Percentiles rank a stretch among this genome's conserved stretches.
phyloP scores from a whole-genome alignment of 1,140 invertebrate genomes.

The Apolygus lucorum region DNA sequence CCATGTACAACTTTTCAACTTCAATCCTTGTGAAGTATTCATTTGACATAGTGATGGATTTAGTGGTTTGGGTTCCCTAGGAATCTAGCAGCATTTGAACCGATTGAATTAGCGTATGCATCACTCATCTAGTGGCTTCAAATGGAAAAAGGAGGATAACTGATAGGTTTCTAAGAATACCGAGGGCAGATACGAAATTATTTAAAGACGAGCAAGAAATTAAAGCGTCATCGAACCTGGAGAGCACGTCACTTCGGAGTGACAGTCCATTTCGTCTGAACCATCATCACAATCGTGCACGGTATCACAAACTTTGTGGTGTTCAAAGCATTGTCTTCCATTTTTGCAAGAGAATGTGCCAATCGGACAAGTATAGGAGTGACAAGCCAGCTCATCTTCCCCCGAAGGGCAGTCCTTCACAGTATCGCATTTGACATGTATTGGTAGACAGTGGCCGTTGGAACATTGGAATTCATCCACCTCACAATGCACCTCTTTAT shows the following conservation, averaged over 20 bases:
- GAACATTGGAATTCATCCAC: conserved; percentile 33
- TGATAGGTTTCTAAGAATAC: too few species aligned
- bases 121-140: too few species aligned
- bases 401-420: conserved; percentile 49
- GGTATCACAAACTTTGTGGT: conserved; percentile 29
- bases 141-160: too few species aligned
- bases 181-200: too few species aligned
- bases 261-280: conserved; percentile 34
- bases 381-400: conserved; percentile 49
- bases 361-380: conserved; percentile 38
- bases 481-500: conserved; percentile 29
- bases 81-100: too few species aligned
- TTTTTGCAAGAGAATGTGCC: conserved; percentile 51
- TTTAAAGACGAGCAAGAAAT: too few species aligned
- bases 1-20: too few species aligned
- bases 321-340: conserved; percentile 38
- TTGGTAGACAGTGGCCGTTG: conserved; percentile 34
- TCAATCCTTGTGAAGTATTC: too few species aligned
- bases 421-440: conserved; percentile 44
- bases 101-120: too few species aligned
- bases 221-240: too few species aligned
- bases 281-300: conserved; percentile 33
- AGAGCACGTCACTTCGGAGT: background rate
- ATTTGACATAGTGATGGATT: too few species aligned
- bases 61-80: too few species aligned